phyloP scores from a whole-genome alignment of 2,888 invertebrate species.

The Diaphora mendica region DNA sequence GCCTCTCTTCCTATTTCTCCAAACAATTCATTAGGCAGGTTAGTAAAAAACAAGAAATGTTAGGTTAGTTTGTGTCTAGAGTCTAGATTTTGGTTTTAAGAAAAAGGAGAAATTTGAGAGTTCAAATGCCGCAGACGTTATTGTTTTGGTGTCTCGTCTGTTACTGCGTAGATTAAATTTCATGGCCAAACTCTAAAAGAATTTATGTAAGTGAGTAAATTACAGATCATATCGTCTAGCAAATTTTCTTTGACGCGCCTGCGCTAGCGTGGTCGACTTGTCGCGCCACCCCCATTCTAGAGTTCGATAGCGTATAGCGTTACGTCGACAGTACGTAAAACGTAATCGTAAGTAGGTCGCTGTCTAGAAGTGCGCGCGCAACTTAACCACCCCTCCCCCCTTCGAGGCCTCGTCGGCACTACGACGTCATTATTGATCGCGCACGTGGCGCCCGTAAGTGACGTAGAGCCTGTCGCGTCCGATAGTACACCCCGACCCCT shows the following conservation, averaged over 20 bases:
- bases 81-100: background rate
- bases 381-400: conserved; percentile 30
- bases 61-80: background rate
- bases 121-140: conserved; percentile 10
- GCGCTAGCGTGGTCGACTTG: conserved; percentile 55
- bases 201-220: conserved; percentile 32
- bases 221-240: conserved; percentile 44
- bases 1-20: background rate
- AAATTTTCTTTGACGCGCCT: conserved; percentile 46
- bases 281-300: conserved; percentile 57
- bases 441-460: conserved; percentile 85
- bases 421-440: conserved; percentile 85
- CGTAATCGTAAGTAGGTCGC: conserved; percentile 84
- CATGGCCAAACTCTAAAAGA: conserved; percentile 33
- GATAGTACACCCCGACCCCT: conserved; percentile 71
- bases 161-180: conserved; percentile 21
- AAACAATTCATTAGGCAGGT: background rate
- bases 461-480: conserved; percentile 77
- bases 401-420: conserved; percentile 48
- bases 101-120: background rate
- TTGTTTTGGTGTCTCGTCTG: conserved; percentile 10
- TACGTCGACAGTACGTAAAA: conserved; percentile 83
- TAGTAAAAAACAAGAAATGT: background rate
- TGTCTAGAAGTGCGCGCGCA: conserved; percentile 76
- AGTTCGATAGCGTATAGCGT: conserved; percentile 77